Conservation (phyloP, 2,888 invertebrate species). For the Yponomeuta cagnagella region DNA sequence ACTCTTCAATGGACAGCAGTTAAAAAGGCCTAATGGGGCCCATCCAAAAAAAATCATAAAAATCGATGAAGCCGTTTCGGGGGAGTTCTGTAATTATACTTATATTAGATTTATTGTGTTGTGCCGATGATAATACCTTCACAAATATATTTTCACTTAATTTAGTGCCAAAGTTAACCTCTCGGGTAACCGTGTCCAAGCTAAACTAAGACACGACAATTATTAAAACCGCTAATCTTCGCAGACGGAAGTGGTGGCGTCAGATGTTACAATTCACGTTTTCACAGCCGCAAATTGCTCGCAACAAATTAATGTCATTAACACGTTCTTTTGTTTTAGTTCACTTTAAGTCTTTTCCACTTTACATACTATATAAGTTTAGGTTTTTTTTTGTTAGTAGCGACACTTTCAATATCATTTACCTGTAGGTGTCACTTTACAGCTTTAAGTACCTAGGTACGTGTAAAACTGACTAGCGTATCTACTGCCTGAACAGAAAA, state of each 20-base stretch:
- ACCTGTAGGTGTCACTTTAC: no score
- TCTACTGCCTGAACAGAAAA: no score
- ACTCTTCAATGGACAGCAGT: no score
- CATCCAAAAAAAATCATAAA: no score
- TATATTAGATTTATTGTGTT: no score
- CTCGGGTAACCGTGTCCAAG: not conserved
- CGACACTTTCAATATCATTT: not conserved
- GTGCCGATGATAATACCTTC: no score
- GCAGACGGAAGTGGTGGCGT: not conserved
- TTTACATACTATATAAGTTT: not conserved
- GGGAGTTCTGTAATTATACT: no score
- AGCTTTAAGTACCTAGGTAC: no score
- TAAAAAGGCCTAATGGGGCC: no score
- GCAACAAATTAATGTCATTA: not conserved
- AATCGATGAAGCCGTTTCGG: no score
- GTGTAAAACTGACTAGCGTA: rapidly evolving
- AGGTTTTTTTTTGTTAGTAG: no score
- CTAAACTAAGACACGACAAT: not conserved
- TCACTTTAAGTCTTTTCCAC: not conserved
- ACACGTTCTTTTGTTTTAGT: not conserved
- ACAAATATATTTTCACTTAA: no score
- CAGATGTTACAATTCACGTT: not conserved
- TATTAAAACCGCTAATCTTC: not conserved
- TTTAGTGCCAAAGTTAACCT: not conserved
- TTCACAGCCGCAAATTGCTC: not conserved